A percentile compares a stretch with the other conserved stretches of the same genome.
Conservation (phyloP, 2,888 invertebrate species). For the Himalopsyche anomala region DNA sequence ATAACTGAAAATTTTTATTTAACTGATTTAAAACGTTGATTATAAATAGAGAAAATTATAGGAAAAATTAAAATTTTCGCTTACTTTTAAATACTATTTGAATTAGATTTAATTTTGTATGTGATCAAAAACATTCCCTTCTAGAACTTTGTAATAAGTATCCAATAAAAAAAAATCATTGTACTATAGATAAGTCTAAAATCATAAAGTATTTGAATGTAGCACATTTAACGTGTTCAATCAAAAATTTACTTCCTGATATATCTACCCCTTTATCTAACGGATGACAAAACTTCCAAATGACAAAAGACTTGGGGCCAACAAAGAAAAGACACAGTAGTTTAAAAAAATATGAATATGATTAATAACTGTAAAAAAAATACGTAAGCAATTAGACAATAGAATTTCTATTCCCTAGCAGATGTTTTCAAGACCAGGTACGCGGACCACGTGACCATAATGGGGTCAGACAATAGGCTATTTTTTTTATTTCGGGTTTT, state of each 20-base stretch:
- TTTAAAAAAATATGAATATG: constrained; percentile 24
- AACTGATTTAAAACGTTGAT: too few relatives aligned
- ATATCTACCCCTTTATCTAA: constrained; percentile 1
- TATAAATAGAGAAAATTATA: too few relatives aligned
- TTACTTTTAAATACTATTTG: too few relatives aligned
- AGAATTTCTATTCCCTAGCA: constrained; percentile 32
- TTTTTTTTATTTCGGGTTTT: constrained; percentile 36
- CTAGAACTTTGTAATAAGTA: too few relatives aligned
- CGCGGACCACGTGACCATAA: constrained; percentile 49
- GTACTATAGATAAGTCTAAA: too few relatives aligned
- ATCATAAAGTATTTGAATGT: too few relatives aligned
- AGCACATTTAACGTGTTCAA: not conserved
- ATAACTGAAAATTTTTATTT: too few relatives aligned
- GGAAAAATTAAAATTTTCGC: too few relatives aligned
- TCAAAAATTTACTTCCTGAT: not conserved
- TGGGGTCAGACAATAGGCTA: constrained; percentile 54
- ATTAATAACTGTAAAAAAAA: constrained; percentile 31
- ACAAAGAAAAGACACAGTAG: constrained; percentile 35
- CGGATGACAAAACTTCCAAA: constrained; percentile 21
- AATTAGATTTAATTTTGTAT: too few relatives aligned
- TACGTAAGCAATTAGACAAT: constrained; percentile 26
- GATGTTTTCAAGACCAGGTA: constrained; percentile 31
- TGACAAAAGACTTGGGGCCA: constrained; percentile 14
- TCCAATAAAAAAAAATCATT: too few relatives aligned
- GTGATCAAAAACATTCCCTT: too few relatives aligned